Percentiles rank a stretch among this genome's conserved stretches.
Evolutionary conservation across 2,797 vertebrate genomes (phyloP).

Genomic region (Thunnus albacares): DNA sequence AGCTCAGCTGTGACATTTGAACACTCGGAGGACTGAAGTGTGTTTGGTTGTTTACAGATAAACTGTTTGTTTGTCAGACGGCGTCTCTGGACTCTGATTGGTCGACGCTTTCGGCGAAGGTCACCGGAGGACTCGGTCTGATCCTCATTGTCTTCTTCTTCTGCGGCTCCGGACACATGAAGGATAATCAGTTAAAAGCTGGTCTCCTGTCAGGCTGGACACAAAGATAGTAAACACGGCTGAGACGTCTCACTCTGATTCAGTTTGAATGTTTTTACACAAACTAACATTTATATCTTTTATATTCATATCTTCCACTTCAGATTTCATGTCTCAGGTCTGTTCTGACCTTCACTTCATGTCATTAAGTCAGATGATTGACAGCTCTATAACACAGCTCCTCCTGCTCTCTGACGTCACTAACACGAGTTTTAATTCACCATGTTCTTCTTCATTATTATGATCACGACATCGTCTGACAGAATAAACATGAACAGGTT

Average conservation of each 20-base stretch:
- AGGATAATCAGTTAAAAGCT: slow-evolving; percentile 35
- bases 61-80: neutral
- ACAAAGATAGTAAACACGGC: slow-evolving; percentile 1
- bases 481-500: too few species aligned
- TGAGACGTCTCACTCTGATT: neutral
- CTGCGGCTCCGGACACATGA: slow-evolving; percentile 5
- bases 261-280: too few species aligned
- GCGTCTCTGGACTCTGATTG: neutral
- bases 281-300: too few species aligned
- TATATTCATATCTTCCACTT: too few species aligned
- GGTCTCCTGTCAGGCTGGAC: neutral
- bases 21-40: neutral
- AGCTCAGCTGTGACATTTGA: slow-evolving; percentile 26
- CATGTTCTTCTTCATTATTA: too few species aligned
- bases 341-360: too few species aligned
- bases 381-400: too few species aligned
- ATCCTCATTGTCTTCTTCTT: slow-evolving; percentile 26
- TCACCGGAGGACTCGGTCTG: neutral
- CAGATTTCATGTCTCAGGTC: too few species aligned
- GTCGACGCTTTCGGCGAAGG: neutral
- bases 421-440: too few species aligned
- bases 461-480: too few species aligned
- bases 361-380: too few species aligned
- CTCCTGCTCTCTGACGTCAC: too few species aligned
- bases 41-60: slow-evolving; percentile 3